Conservation (phyloP, 92 coral and sea anemone species). For the Muricea muricata region DNA sequence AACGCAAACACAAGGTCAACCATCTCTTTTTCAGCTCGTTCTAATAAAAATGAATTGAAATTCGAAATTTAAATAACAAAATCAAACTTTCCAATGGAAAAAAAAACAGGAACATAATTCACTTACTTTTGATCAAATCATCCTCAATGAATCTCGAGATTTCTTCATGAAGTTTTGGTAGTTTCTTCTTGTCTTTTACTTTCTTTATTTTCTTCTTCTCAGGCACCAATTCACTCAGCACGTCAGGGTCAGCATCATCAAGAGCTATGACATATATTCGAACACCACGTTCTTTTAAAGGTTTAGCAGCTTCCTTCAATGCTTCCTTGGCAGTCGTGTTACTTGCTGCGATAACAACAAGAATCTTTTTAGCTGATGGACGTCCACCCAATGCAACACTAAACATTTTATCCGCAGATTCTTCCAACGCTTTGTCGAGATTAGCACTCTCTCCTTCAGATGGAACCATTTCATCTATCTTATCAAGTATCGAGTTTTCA, state of each 20-base stretch:
- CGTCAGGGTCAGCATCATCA: slow-evolving; percentile 67
- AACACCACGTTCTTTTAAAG: slow-evolving; percentile 63
- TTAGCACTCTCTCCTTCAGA: slow-evolving; percentile 62
- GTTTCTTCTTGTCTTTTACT: slow-evolving; percentile 2
- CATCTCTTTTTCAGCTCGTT: slow-evolving; percentile 64
- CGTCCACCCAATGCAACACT: slow-evolving; percentile 70
- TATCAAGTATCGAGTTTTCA: slow-evolving; percentile 11
- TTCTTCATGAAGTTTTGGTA: slow-evolving; percentile 15
- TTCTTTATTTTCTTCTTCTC: background rate
- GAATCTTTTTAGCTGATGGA: slow-evolving; percentile 80
- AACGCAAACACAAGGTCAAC: slow-evolving; percentile 85
- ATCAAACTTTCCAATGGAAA: too few relatives aligned
- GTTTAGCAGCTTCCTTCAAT: slow-evolving; percentile 60
- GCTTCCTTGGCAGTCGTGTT: slow-evolving; percentile 57
- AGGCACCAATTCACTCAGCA: background rate
- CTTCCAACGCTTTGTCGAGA: slow-evolving; percentile 64
- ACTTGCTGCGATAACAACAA: slow-evolving; percentile 78
- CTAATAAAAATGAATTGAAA: slow-evolving; percentile 38
- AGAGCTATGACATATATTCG: slow-evolving; percentile 48
- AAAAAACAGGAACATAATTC: background rate
- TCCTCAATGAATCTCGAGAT: background rate
- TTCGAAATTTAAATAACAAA: too few relatives aligned
- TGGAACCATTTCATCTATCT: slow-evolving; percentile 28
- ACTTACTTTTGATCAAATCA: slow-evolving; percentile 14
- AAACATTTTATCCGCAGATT: slow-evolving; percentile 66